Base-by-base conservation (phyloP, 2,888 invertebrate species). In the Rotaria sp. region DNA sequence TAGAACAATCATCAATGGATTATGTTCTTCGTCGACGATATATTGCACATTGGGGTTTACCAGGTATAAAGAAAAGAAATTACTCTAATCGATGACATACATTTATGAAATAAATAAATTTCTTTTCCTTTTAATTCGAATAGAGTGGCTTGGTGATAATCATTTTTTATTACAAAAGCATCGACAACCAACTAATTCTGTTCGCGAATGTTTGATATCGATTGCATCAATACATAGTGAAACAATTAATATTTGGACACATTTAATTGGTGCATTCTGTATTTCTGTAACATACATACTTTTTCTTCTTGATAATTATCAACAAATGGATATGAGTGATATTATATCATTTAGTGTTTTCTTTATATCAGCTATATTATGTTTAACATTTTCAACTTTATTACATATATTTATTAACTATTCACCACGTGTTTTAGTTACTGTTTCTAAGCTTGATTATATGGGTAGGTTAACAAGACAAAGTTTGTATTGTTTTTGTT, bases 221-320 rank as follows among this genome's bases (percentile, higher is more conserved):
- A 97, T 99, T 89, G 99, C 99, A 92, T 94, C 97, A 88, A 94
- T 99, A 88, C 99, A 99, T 92, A 98, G 98, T 1, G 99, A 99
- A 92, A 99, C 99, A 24, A 98, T 97, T 84, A 99, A 99, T 90
- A 99, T 99, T 89, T 99, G 99, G 99, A 97, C 96, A 55, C 96
- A 97, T 92, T 92, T 97, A 87, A 93, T 96, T 86, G 95, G 94
- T 93, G 90, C 38, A 80, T 45, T 45, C 45, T 80, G 80, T n/a
- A n/a, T 80, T n/a, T 18, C 45, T 41, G 80, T 80, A 15, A 80
- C 80, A 41, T 80, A 38, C n/a, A n/a, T 35, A 45, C 45, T 80
- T 15, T 80, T 80, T 80, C 26, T 80, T 45, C n/a, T 80, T 80
- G 80, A 80, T 38, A 80, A 80, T 45, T 45, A 80, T 80, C 80